Base-by-base conservation (phyloP, 2,113 vertebrate species). In the Oryzias javanicus region DNA sequence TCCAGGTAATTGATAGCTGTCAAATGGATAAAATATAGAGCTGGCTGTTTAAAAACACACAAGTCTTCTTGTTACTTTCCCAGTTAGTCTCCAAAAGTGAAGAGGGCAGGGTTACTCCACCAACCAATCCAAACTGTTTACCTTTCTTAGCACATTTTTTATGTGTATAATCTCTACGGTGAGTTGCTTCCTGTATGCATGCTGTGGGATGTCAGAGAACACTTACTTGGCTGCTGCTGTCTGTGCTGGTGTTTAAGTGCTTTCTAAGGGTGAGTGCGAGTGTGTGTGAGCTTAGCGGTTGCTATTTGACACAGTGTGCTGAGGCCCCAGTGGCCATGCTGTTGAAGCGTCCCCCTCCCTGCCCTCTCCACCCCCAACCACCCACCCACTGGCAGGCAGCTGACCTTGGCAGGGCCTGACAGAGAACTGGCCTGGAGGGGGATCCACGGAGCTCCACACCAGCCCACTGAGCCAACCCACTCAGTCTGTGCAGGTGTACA, bases 261-360 rank as follows among this genome's bases (percentile, higher is more conserved):
- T 81, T 60, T 61, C 56, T 53, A 47, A 41, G 55, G 48, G 52
- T 60, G 74, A 61, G 48, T 42, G n/a, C 55, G 59, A 65, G 60
- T 57, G 72, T 78, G 78, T 67, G 64, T 49, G 86, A 83, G 81
- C 84, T 86, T 90, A 88, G 80, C 84, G 76, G 90, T 94, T 91
- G 90, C 92, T 83, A 80, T 92, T 91, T 89, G 91, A 93, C 93
- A 93, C 90, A 85, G 89, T 87, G 80, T 67, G 66, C 76, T 62
- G 68, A 68, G 75, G 74, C 74, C 60, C 86, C 79, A 70, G 73
- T 85, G 87, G 90, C 89, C 86, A 87, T 86, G 79, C 85, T 85
- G 78, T 85, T 85, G 78, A 83, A 70, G 58, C 55, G 48, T 63
- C 68, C 75, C 67, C 78, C 76, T 72, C 60, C 59, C 60, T 70